These are phyloP conservation scores for Epiblema foenella DNA, from an alignment of 2,888 invertebrate species.

Conservation along the genomic window DNA sequence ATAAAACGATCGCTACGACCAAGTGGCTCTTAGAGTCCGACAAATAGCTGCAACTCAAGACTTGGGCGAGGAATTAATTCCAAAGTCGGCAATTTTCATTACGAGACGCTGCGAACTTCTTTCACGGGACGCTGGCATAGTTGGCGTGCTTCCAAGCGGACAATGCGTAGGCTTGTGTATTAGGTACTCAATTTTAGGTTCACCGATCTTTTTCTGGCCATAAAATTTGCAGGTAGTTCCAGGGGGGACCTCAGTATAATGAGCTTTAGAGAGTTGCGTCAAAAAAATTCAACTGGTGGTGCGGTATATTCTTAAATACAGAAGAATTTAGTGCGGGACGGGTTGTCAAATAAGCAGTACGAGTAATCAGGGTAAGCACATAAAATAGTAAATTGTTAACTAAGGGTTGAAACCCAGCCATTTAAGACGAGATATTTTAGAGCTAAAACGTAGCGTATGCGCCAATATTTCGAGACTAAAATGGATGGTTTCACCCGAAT, in stretches of 20 bases:
- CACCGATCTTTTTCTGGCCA: neutral
- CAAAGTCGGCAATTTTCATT: constrained; percentile 53
- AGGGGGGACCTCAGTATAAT: neutral
- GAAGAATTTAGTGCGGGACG: neutral
- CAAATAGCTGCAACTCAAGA: constrained; percentile 48
- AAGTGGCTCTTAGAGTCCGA: neutral
- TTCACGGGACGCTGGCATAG: constrained; percentile 48
- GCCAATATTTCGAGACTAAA: too few species aligned
- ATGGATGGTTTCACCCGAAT: too few species aligned
- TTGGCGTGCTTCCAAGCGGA: constrained; percentile 53
- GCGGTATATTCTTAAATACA: neutral
- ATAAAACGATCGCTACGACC: constrained; percentile 6
- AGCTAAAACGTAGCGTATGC: too few species aligned
- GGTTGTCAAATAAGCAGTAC: neutral
- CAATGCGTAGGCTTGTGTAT: constrained; percentile 42
- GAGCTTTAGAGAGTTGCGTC: neutral
- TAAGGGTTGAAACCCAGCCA: too few species aligned
- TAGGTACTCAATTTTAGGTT: constrained; percentile 24
- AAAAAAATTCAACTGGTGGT: neutral
- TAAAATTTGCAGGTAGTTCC: neutral
- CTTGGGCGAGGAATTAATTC: constrained; percentile 50
- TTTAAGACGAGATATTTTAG: too few species aligned
- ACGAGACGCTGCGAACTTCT: constrained; percentile 44
- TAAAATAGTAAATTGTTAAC: too few species aligned
- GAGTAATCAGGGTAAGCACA: neutral